Evolutionary conservation across 2,113 vertebrate genomes (phyloP), one percentile per base, ranked within the genome.

Genomic region (Aptenodytes forsteri): DNA sequence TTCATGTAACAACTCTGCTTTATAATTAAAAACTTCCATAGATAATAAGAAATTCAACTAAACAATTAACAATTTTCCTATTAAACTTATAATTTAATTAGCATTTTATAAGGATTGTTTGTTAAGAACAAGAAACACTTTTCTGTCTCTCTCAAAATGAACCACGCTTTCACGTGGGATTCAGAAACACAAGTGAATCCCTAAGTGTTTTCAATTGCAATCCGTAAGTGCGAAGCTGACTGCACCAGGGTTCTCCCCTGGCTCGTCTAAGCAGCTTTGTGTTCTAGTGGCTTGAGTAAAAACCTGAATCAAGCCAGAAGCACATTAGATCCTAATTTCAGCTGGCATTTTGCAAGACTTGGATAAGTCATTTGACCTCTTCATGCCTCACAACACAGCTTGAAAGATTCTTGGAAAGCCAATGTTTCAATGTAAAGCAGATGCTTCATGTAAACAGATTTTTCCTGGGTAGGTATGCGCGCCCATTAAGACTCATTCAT

Each of bases 11-110:
- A 78, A 19, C 58, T 47, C 77, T 84, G 78, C 64, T 93, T 89
- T 56, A 65, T 67, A 91, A 96, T 75, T 76, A 86, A 86, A 97
- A 95, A 55, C 42, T 69, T 40, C 56, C 83, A 83, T 29, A 90
- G 78, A 79, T 40, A 62, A 4, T 42, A 89, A 92, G 81, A 96
- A 97, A 96, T 65, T 44, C 92, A 97, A 94, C 67, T 90, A 91
- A 89, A 84, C 82, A 95, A 76, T 93, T 96, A 95, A 87, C 59
- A 89, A 49, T 71, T 89, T 85, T 88, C 62, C 69, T 76, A 78
- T 70, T 70, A 78, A 73, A 95, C 67, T 94, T 98, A 97, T 85
- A 58, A 83, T 95, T 89, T 96, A 95, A 97, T 96, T 81, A 86
- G 55, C 89, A 83, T 91, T 97, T 96, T 87, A 96, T 54, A n/a